Conservation (phyloP, 1,140 invertebrate species). For the Trachymyrmex cornetzi region DNA sequence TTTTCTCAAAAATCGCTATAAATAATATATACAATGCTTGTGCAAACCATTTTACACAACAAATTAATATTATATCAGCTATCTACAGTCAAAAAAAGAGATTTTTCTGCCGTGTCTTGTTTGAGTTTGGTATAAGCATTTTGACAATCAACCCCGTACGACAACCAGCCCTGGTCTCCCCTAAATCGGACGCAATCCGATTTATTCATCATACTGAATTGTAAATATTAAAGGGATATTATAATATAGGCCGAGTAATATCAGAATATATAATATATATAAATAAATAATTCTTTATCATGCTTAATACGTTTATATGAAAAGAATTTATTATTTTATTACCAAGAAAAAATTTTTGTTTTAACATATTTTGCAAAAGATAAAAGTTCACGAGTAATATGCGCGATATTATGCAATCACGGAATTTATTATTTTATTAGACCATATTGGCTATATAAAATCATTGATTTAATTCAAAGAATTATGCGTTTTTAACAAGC, state of each 20-base stretch:
- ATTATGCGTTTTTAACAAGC: constrained; percentile 29
- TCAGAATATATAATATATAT: neutral
- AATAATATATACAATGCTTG: too few relatives aligned
- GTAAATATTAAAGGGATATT: constrained; percentile 32
- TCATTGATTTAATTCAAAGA: constrained; percentile 23
- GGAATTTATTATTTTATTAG: constrained; percentile 5
- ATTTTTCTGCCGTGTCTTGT: too few relatives aligned
- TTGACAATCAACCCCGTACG: too few relatives aligned
- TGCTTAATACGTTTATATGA: neutral
- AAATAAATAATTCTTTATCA: constrained; percentile 23
- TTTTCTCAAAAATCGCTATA: too few relatives aligned
- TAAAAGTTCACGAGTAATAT: neutral
- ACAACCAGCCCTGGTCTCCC: too few relatives aligned
- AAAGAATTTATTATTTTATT: constrained; percentile 31
- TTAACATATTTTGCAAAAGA: neutral
- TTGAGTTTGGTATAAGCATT: too few relatives aligned
- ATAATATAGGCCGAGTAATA: neutral
- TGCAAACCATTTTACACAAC: too few relatives aligned
- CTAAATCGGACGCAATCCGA: constrained; percentile 8
- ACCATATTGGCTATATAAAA: constrained; percentile 17
- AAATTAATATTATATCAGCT: too few relatives aligned
- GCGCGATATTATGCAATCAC: neutral
- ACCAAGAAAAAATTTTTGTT: constrained; percentile 6
- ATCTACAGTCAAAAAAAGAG: too few relatives aligned
- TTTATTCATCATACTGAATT: constrained; percentile 26